phyloP scores from a whole-genome alignment of 2,113 vertebrate genomes.

The Triplophysa tibetana region DNA sequence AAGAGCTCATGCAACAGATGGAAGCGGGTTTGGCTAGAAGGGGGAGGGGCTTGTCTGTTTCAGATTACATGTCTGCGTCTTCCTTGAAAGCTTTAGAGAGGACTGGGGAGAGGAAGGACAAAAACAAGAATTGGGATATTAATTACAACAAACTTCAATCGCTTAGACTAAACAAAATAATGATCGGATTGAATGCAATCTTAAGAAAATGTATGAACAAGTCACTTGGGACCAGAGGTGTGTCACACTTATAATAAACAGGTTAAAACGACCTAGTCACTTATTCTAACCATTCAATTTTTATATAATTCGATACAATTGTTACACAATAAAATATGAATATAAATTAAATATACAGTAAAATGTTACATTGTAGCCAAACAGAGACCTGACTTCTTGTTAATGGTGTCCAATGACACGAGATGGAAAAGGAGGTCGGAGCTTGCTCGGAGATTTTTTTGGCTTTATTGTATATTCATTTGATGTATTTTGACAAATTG shows the following conservation, averaged over 20 bases:
- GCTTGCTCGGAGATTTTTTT: too few species aligned
- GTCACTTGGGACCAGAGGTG: not conserved
- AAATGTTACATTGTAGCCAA: too few species aligned
- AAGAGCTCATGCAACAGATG: constrained; percentile 26
- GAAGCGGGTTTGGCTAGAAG: not conserved
- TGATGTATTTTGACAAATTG: too few species aligned
- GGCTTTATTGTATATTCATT: too few species aligned
- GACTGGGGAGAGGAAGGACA: not conserved
- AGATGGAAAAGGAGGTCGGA: too few species aligned
- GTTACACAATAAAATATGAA: too few species aligned
- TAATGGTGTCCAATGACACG: too few species aligned
- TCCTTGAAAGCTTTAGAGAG: constrained; percentile 1
- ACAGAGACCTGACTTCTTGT: too few species aligned
- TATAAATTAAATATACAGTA: too few species aligned
- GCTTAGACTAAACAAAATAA: not conserved
- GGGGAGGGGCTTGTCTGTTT: constrained; percentile 30
- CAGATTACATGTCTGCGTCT: constrained; percentile 28
- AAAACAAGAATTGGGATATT: not conserved
- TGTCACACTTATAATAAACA: not conserved
- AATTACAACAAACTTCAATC: constrained; percentile 1
- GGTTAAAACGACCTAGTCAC: not conserved
- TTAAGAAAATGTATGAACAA: not conserved
- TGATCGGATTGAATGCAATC: not conserved
- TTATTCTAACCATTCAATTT: not conserved
- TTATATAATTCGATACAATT: too few species aligned